Percentiles rank a stretch among this genome's conserved stretches.
phyloP scores from a whole-genome alignment of 2,797 vertebrate species.

The Sitta carolinensis region DNA sequence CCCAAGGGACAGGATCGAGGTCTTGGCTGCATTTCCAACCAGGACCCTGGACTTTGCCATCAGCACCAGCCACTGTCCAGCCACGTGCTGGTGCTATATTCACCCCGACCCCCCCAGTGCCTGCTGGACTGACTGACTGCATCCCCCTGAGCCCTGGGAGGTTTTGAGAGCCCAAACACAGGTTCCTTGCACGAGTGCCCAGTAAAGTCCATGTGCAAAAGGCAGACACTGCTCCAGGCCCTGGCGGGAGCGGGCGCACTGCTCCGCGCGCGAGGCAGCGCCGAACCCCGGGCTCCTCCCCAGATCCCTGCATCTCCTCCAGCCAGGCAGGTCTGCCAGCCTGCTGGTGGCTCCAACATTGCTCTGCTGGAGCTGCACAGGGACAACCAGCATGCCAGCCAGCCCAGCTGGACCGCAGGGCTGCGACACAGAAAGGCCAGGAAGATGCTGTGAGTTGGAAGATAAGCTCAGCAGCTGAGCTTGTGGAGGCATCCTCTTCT shows the following conservation, averaged over 20 bases:
- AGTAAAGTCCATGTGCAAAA: not conserved
- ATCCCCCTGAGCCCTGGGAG: not conserved
- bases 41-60: not conserved
- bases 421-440: not conserved
- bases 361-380: not conserved
- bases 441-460: not conserved
- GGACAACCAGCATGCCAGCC: not conserved
- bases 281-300: not conserved
- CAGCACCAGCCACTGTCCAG: not conserved
- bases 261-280: fast-evolving
- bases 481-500: not conserved
- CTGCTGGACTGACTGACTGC: not conserved
- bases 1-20: not conserved
- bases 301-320: not conserved
- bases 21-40: not conserved
- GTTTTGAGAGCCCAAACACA: not conserved
- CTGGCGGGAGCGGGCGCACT: fast-evolving
- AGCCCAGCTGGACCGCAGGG: not conserved
- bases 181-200: fast-evolving
- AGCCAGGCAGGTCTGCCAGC: not conserved
- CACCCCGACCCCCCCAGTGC: fast-evolving
- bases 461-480: not conserved
- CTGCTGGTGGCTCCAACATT: not conserved
- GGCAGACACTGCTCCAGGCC: not conserved
- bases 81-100: fast-evolving